Percentiles rank a stretch among this genome's conserved stretches.
Conservation (phyloP, 2,888 invertebrate species). For the Meteorus cinctellus region DNA sequence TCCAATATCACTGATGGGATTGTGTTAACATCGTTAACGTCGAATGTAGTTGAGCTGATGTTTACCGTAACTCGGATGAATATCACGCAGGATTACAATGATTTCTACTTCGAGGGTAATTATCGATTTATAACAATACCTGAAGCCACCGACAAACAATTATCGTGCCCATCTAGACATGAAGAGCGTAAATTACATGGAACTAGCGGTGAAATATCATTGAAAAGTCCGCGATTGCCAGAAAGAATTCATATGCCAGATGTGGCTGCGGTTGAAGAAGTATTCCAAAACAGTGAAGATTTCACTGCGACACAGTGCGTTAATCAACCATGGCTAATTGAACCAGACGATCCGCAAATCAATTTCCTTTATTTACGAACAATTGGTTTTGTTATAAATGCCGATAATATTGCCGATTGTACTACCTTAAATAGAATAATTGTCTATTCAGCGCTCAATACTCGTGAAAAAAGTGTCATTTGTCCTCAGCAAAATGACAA, state of each 20-base stretch:
- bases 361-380: conserved; percentile 84
- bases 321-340: conserved; percentile 86
- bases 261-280: conserved; percentile 51
- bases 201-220: conserved; percentile 83
- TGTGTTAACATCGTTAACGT: conserved; percentile 80
- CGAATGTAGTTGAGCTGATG: conserved; percentile 82
- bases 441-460: conserved; percentile 82
- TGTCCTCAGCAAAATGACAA: conserved; percentile 76
- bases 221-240: conserved; percentile 78
- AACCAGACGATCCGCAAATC: conserved; percentile 81
- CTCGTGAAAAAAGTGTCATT: conserved; percentile 78
- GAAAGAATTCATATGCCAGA: conserved; percentile 57
- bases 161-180: conserved; percentile 79
- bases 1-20: conserved; percentile 81
- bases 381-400: conserved; percentile 78
- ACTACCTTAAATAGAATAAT: conserved; percentile 82
- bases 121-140: conserved; percentile 77
- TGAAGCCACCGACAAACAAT: conserved; percentile 61
- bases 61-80: conserved; percentile 87
- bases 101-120: conserved; percentile 86
- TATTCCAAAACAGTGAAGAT: conserved; percentile 61
- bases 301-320: conserved; percentile 76
- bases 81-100: conserved; percentile 85
- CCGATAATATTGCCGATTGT: conserved; percentile 75
- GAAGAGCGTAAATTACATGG: conserved; percentile 81